Base-by-base conservation (phyloP, 2,797 vertebrate species). In the Antennarius maculatus region DNA sequence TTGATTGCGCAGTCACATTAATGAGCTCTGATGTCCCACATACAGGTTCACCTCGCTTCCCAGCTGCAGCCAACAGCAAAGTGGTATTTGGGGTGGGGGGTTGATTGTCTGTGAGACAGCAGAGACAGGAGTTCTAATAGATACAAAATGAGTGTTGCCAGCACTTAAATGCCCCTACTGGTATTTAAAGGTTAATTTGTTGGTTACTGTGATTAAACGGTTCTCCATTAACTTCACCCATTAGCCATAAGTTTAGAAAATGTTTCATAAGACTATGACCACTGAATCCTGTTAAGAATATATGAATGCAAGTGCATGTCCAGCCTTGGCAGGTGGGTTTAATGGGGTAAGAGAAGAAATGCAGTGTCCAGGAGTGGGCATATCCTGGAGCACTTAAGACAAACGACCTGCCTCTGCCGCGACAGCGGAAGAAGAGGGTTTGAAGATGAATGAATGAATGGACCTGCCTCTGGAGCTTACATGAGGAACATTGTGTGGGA, bases 131-230 rank as follows among this genome's bases (percentile, higher is more conserved):
- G 45, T 70, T 83, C 55, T 73, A 71, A 69, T 64, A 64, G 61
- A 78, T 54, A 46, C 46, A 69, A 76, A 71, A 85, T 51, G 37
- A 85, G 66, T 60, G 50, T 18, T 77, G 83, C 71, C 53, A 72
- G 60, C 75, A 72, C 79, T 83, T 71, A 72, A 81, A 83, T 47
- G 71, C 74, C 76, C 81, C 81, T 71, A 69, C 80, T 80, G 84
- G 82, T 88, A 86, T 81, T 91, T 89, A 91, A 91, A 92, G 87
- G 90, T 92, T 89, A 84, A 91, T 89, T 88, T 90, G 85, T 92
- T 90, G 89, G 85, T 89, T 86, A 86, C 79, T 85, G 76, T 77
- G 82, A 90, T 88, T 89, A 87, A 90, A 85, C 50, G 66, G 48
- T 70, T 87, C 74, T 82, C 79, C 71, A 71, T 89, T 90, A 84